Evolutionary conservation across 2,888 invertebrate species (phyloP).

Genomic region (Merodon equestris): DNA sequence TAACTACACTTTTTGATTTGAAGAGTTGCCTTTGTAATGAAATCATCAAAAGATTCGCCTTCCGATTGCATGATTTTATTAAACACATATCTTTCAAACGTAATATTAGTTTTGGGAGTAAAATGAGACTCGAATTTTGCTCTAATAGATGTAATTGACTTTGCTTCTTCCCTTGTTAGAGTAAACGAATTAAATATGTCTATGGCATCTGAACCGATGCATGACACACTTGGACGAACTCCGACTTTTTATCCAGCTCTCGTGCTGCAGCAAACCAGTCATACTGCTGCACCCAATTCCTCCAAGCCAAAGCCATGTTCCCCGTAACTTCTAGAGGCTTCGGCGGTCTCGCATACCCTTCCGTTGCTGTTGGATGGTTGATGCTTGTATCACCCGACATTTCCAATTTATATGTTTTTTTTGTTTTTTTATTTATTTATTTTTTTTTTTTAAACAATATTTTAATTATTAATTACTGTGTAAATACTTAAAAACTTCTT

Average conservation of each 20-base stretch:
- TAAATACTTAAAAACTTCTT: constrained; percentile 22
- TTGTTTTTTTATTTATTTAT: background rate
- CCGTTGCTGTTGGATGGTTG: background rate
- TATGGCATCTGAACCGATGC: no score
- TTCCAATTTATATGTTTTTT: constrained; percentile 5
- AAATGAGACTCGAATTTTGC: constrained; percentile 12
- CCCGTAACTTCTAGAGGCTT: constrained; percentile 12
- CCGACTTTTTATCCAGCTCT: no score
- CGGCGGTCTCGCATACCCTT: constrained; percentile 9
- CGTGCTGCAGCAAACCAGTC: no score
- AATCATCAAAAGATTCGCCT: constrained; percentile 33
- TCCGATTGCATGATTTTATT: constrained; percentile 21
- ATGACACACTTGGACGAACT: background rate
- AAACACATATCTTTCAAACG: constrained; percentile 23
- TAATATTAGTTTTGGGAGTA: constrained; percentile 22
- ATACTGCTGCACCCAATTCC: no score
- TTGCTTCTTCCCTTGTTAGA: constrained; percentile 24
- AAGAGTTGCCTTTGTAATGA: constrained; percentile 26
- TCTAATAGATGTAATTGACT: constrained; percentile 14
- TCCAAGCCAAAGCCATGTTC: background rate
- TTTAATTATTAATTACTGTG: no score
- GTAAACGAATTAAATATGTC: no score
- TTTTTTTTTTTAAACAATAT: no score
- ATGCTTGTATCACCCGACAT: constrained; percentile 1
- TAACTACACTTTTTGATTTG: constrained; percentile 38